These are phyloP conservation scores for Erythrolamprus reginae DNA, from an alignment of 2,113 vertebrate species.

Conservation along the genomic window DNA sequence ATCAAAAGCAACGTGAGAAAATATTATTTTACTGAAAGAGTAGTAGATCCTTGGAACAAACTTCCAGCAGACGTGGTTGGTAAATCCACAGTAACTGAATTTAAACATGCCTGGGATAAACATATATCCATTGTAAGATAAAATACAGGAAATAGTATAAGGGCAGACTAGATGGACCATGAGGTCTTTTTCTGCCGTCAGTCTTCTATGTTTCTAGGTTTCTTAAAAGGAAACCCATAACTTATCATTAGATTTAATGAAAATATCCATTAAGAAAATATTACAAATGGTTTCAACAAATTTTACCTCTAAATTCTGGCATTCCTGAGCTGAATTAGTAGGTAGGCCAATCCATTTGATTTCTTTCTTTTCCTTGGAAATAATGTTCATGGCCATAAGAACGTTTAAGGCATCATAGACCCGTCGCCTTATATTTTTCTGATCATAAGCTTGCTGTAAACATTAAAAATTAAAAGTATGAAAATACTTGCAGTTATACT, in stretches of 20 bases:
- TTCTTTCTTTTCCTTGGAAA: conserved; percentile 99
- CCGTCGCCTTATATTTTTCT: conserved; percentile 97
- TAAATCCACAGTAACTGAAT: no score
- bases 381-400: conserved; percentile 99
- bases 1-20: no score
- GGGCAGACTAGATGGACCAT: no score
- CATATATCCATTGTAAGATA: no score
- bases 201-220: no score
- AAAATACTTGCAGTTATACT: conserved; percentile 16
- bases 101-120: no score
- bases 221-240: not conserved
- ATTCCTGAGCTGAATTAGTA: conserved; percentile 98
- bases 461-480: conserved; percentile 32
- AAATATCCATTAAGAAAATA: not conserved
- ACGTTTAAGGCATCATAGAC: conserved; percentile 98
- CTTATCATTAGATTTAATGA: not conserved
- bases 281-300: not conserved
- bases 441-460: conserved; percentile 89
- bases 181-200: no score
- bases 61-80: no score
- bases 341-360: conserved; percentile 98
- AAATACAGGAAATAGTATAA: no score
- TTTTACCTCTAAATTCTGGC: conserved; percentile 93
- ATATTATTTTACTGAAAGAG: no score
- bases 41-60: no score